Evolutionary conservation across 2,797 vertebrate genomes (phyloP), one percentile per base, ranked within the genome.

Genomic region (Silurus lanzhouensis): DNA sequence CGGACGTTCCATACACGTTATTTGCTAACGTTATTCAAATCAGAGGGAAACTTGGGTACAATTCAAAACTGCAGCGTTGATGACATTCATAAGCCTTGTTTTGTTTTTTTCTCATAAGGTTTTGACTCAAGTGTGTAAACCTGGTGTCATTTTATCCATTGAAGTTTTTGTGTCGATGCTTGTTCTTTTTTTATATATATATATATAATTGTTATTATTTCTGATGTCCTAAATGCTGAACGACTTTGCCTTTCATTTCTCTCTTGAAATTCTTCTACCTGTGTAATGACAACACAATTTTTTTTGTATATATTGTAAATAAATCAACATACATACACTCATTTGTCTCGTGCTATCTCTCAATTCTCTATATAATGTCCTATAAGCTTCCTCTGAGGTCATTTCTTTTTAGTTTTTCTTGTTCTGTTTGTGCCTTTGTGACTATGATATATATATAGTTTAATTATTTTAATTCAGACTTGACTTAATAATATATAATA

Each of bases 251-350:
- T 85, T 60, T 75, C 14, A 72, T 77, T 70, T 82, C 58, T 87
- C 10, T 81, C 83, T 92, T 84, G 91, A 91, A 91, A 91, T 91
- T 91, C 82, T 0, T 80, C 89, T 76, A 87, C 85, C 75, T 83
- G 85, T 66, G 70, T 86, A 91, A 70, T 90, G 72, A 86, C 88
- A 82, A 89, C 84, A 81, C 90, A 52, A 52, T 52, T 91, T 81
- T 90, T 61, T 87, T 85, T 92, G 88, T 91, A 91, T 90, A 92
- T 83, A 92, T 91, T 95, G 94, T 95, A 94, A 96, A 95, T 96
- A 95, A 95, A 95, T 90, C 60, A 78, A 91, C 89, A 92, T 93
- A 91, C 88, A 92, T 93, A 92, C 86, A 75, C 83, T 78, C 44
- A 48, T 20, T 76, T 72, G 19, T 83, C 31, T 7, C 63, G 8